Base-by-base conservation (phyloP, 2,888 invertebrate species). In the Hydroisotoma schaefferi region DNA sequence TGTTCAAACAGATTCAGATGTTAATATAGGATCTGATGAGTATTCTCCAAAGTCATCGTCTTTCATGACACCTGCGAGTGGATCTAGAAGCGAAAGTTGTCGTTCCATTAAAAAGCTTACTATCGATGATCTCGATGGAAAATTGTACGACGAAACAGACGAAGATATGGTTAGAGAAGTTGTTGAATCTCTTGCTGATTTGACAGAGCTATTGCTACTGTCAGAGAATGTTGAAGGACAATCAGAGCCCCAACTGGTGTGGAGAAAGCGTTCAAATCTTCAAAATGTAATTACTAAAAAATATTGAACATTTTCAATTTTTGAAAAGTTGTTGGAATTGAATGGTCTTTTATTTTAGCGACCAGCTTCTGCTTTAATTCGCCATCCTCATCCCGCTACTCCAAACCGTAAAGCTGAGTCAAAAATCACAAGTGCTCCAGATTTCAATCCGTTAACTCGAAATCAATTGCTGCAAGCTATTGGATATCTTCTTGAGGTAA, bases 141-240 rank as follows among this genome's bases (percentile, higher is more conserved):
- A 52, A 23, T 23, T 52, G 15, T 52, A 52, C 37, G 52, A 52
- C 12, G 52, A 52, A 8, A 52, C 52, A 12, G 52, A 52, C 52
- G 52, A 52, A 22, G 52, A 52, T 37, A 52, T 52, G 52, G 52
- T 52, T 37, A 33, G 52, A 37, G 52, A 52, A 23, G 52, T 52
- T 18, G 52, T 52, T 8, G 52, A 52, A 12, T 26, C 4, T 20
- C 38, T 52, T 5, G 25, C 52, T 6, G 52, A 52, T 22, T 25
- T 52, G n/a, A 37, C 37, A 6, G 52, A 52, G 27, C 38, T 52
- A 15, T 23, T 52, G 25, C 37, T 52, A 15, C 28, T 52, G 15
- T 37, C 18, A 5, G 52, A 52, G 25, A 52, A 52, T 29, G 52
- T 52, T 15, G 37, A 18, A 18, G 52, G 52, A 18, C 33, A 52